phyloP scores from a whole-genome alignment of 2,113 vertebrate genomes.

The Halichoerus grypus region DNA sequence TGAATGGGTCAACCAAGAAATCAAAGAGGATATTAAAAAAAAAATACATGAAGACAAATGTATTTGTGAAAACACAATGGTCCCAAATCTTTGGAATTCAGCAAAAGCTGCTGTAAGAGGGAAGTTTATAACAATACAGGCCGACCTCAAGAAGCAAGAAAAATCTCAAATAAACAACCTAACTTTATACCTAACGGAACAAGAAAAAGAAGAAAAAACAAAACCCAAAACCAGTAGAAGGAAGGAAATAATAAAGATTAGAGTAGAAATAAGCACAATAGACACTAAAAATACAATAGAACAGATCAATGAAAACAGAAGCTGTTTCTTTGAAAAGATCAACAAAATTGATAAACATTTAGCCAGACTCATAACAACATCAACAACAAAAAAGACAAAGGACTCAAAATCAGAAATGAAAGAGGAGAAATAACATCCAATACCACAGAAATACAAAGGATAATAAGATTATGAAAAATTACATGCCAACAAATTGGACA shows the following conservation, averaged over 20 bases:
- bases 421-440: not conserved
- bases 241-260: not conserved
- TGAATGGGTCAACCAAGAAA: not conserved
- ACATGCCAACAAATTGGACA: not conserved
- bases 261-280: not conserved
- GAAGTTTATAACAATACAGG: not conserved
- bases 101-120: not conserved
- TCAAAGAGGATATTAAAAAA: not conserved
- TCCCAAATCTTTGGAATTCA: not conserved
- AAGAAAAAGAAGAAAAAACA: not conserved
- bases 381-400: not conserved
- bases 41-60: not conserved
- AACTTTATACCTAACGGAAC: not conserved
- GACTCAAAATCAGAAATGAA: not conserved
- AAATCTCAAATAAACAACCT: not conserved
- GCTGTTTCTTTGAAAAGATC: not conserved
- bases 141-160: not conserved
- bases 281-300: not conserved
- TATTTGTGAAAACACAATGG: not conserved
- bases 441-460: not conserved
- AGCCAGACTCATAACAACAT: not conserved
- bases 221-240: not conserved
- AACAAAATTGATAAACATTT: not conserved
- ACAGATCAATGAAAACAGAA: not conserved
- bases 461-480: not conserved